Conservation (phyloP, 1,140 invertebrate species). For the Lordiphosa stackelbergi region DNA sequence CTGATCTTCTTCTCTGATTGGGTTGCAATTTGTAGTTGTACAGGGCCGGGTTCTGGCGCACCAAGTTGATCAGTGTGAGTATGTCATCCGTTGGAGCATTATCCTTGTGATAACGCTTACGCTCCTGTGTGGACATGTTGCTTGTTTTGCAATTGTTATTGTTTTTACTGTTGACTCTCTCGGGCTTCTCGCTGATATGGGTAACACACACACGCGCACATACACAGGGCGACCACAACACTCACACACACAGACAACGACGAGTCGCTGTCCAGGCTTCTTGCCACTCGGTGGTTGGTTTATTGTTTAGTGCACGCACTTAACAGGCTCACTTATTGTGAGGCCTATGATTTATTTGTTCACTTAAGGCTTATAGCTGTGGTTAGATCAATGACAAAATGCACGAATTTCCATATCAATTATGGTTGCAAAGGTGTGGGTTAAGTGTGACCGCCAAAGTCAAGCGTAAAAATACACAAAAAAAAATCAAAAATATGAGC, state of each 20-base stretch:
- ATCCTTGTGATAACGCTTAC: constrained; percentile 75
- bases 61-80: constrained; percentile 67
- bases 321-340: too few species aligned
- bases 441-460: too few species aligned
- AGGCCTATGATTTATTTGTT: too few species aligned
- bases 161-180: constrained; percentile 1
- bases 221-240: constrained; percentile 4
- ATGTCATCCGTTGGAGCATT: constrained; percentile 71
- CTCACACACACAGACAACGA: constrained; percentile 23
- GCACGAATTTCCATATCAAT: constrained; percentile 10
- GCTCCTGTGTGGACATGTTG: constrained; percentile 59
- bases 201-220: constrained; percentile 7
- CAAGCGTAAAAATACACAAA: too few species aligned
- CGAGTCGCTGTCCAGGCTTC: constrained; percentile 10
- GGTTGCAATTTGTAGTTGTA: constrained; percentile 74
- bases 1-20: constrained; percentile 64
- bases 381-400: constrained; percentile 1
- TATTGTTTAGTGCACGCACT: not conserved
- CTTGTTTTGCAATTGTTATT: constrained; percentile 17
- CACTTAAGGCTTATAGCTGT: too few species aligned
- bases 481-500: too few species aligned
- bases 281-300: not conserved
- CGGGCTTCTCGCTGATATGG: constrained; percentile 7
- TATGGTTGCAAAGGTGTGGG: not conserved
- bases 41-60: constrained; percentile 69